These are phyloP conservation scores for Caenorhabditis sinica DNA, from an alignment of 2,888 invertebrate species.

Conservation along the genomic window DNA sequence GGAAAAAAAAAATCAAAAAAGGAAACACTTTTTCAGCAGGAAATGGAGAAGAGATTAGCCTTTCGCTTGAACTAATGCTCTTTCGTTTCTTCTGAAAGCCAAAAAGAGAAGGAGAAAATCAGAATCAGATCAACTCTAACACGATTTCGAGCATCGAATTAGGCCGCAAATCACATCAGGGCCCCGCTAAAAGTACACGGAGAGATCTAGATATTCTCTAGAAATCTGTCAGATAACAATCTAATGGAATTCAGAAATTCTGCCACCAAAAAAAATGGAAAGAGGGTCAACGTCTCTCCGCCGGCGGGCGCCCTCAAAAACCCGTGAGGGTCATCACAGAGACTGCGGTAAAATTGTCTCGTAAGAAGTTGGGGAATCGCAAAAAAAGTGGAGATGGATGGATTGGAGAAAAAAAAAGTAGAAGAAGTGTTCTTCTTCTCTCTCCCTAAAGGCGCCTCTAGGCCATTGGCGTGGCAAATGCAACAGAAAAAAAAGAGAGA, in stretches of 20 bases:
- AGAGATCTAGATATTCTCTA: no score
- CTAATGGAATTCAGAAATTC: slow-evolving; percentile 2
- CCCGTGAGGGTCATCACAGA: slow-evolving; percentile 6
- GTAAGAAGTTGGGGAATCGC: not conserved
- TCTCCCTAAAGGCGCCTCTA: slow-evolving; percentile 23
- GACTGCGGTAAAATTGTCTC: slow-evolving; percentile 32
- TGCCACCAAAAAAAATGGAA: no score
- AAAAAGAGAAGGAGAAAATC: not conserved
- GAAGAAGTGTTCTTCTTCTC: not conserved
- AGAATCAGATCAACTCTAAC: slow-evolving; percentile 10
- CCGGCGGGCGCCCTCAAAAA: no score
- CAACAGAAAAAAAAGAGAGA: slow-evolving; percentile 33
- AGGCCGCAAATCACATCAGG: no score
- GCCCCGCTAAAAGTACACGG: not conserved
- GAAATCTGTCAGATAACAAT: not conserved
- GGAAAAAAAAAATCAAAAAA: no score
- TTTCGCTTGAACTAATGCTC: no score
- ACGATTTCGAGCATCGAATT: not conserved
- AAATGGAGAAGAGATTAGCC: slow-evolving; percentile 3
- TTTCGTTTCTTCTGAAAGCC: no score
- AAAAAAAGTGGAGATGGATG: slow-evolving; percentile 23
- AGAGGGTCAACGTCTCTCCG: no score
- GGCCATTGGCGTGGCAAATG: slow-evolving; percentile 61
- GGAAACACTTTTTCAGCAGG: slow-evolving; percentile 12
- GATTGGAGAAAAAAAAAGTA: slow-evolving; percentile 15